A percentile compares a stretch with the other conserved stretches of the same genome.
These are phyloP conservation scores for Pseudocheirus occidentalis DNA, from an alignment of 2,797 vertebrate species.

Conservation along the genomic window DNA sequence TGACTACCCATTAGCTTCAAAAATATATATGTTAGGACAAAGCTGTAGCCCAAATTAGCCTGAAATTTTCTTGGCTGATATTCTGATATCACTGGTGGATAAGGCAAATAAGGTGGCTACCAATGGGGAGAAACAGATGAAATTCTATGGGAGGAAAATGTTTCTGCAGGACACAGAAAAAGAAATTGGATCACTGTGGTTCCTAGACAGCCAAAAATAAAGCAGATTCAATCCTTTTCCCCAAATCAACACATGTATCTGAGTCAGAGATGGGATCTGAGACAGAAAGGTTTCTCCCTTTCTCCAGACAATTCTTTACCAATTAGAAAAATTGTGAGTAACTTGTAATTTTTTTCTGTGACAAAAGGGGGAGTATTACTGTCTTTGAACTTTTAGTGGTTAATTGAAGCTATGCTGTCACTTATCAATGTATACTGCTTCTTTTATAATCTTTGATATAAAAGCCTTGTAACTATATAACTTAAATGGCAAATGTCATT, in stretches of 20 bases:
- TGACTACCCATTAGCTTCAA: background rate
- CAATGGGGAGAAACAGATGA: background rate
- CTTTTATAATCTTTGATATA: slow-evolving; percentile 32
- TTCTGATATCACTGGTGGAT: background rate
- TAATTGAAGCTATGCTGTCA: slow-evolving; percentile 46
- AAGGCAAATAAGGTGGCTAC: slow-evolving; percentile 30
- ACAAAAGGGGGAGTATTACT: background rate
- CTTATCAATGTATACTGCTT: slow-evolving; percentile 33
- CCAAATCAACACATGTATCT: background rate
- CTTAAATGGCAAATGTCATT: slow-evolving; percentile 29
- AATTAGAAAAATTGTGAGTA: slow-evolving; percentile 12
- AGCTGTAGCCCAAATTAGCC: background rate
- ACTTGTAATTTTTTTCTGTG: slow-evolving; percentile 23
- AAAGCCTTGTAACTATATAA: slow-evolving; percentile 46
- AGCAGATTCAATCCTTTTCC: background rate
- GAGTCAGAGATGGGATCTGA: background rate
- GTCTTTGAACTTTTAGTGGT: slow-evolving; percentile 19
- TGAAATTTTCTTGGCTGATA: background rate
- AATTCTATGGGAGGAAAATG: background rate
- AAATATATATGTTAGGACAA: background rate
- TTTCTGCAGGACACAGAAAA: slow-evolving; percentile 18
- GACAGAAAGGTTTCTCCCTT: background rate
- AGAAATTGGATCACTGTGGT: background rate
- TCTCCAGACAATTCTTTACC: background rate
- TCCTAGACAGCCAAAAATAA: background rate